These are phyloP conservation scores for Rana temporaria DNA, from an alignment of 2,113 vertebrate species.

Conservation along the genomic window DNA sequence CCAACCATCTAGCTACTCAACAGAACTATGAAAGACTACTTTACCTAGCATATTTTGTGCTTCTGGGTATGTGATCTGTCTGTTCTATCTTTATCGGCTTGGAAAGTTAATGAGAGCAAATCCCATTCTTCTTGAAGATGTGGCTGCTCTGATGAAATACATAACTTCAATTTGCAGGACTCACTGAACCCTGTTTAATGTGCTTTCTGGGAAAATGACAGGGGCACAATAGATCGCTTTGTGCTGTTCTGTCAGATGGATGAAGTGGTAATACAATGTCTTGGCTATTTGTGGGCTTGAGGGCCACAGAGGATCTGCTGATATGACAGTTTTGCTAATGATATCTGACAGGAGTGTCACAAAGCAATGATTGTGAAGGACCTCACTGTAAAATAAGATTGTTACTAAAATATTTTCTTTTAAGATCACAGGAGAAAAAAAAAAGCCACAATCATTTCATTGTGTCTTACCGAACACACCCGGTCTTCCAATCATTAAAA, in stretches of 20 bases:
- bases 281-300: constrained; percentile 70
- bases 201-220: constrained; percentile 74
- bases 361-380: constrained; percentile 71
- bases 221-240: constrained; percentile 76
- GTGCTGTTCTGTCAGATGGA: constrained; percentile 74
- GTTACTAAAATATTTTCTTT: constrained; percentile 36
- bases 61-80: not conserved
- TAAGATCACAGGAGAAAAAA: not conserved
- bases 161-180: constrained; percentile 67
- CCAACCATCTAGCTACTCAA: too few relatives aligned
- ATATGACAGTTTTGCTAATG: constrained; percentile 76
- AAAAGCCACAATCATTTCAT: not conserved
- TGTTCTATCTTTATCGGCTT: constrained; percentile 9
- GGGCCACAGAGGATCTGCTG: constrained; percentile 63
- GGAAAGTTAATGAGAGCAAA: constrained; percentile 57
- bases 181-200: constrained; percentile 65
- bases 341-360: constrained; percentile 77
- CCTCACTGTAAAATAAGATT: constrained; percentile 31
- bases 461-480: not conserved
- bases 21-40: not conserved
- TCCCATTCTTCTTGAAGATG: constrained; percentile 56
- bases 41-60: not conserved
- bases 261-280: constrained; percentile 69
- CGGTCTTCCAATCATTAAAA: not conserved
- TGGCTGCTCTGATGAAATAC: constrained; percentile 57